Evolutionary conservation across 1,140 invertebrate genomes (phyloP).

Genomic region (Cylas formicarius): DNA sequence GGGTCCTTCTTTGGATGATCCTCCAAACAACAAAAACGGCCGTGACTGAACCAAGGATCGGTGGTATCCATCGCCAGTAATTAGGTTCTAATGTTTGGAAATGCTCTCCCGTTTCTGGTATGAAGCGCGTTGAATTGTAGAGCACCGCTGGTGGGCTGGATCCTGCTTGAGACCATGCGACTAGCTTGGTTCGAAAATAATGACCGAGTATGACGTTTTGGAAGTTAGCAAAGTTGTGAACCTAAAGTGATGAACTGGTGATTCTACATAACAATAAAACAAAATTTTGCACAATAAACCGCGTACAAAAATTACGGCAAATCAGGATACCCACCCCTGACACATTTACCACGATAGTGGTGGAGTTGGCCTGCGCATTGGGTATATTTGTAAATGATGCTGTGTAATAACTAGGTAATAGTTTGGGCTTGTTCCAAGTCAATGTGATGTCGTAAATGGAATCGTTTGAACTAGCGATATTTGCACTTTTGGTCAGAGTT

Average conservation of each 20-base stretch:
- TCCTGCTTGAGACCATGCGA: conserved; percentile 37
- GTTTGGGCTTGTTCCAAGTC: conserved; percentile 38
- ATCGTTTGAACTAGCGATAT: conserved; percentile 1
- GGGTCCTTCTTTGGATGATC: conserved; percentile 13
- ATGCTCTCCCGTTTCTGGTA: conserved; percentile 5
- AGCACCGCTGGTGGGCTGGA: conserved; percentile 19
- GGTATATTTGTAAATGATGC: conserved; percentile 27
- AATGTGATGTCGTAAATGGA: conserved; percentile 18
- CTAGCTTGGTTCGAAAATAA: conserved; percentile 34
- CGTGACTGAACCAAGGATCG: conserved; percentile 13
- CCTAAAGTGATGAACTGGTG: conserved; percentile 28
- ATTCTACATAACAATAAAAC: conserved; percentile 3
- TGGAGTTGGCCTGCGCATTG: conserved; percentile 7
- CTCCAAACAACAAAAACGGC: conserved; percentile 17
- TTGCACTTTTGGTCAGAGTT: not conserved
- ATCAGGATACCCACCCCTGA: conserved; percentile 34
- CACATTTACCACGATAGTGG: conserved; percentile 15
- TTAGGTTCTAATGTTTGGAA: not conserved
- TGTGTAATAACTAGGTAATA: conserved; percentile 41
- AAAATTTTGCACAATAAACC: not conserved
- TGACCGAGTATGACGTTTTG: conserved; percentile 23
- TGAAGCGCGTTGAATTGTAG: no score
- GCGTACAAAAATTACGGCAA: not conserved
- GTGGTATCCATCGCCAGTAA: conserved; percentile 4
- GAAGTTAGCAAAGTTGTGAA: conserved; percentile 28